These are phyloP conservation scores for Ceratitis capitata DNA, from an alignment of 1,140 invertebrate species.

Conservation along the genomic window DNA sequence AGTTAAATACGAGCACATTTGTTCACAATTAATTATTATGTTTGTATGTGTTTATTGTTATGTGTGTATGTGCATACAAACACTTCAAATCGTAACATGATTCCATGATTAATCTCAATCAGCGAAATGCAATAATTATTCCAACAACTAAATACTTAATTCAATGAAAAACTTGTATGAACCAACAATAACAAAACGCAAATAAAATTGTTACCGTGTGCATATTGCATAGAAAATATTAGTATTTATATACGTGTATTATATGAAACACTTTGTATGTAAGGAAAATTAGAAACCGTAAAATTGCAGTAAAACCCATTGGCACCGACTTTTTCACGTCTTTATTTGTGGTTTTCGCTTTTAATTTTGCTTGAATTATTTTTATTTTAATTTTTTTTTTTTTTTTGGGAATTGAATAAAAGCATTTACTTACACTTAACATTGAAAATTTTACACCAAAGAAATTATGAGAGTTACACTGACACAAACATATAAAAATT, in stretches of 20 bases:
- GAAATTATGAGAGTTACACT: too few species aligned
- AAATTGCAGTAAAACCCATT: slow-evolving; percentile 23
- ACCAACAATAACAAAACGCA: not conserved
- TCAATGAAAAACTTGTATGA: too few species aligned
- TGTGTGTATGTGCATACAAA: not conserved
- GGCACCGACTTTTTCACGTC: not conserved
- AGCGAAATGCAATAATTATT: slow-evolving; percentile 34
- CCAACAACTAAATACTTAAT: not conserved
- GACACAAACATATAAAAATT: not conserved
- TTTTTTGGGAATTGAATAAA: not conserved
- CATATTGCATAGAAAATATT: not conserved
- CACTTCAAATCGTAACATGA: not conserved
- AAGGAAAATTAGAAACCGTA: slow-evolving; percentile 29
- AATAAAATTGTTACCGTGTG: not conserved
- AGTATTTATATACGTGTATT: not conserved
- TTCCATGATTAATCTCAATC: slow-evolving; percentile 27
- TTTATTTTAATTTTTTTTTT: too few species aligned
- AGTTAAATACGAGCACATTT: not conserved
- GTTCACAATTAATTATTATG: not conserved
- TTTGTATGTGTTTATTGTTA: too few species aligned
- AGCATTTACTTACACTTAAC: not conserved
- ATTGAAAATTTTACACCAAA: not conserved
- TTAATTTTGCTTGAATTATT: too few species aligned
- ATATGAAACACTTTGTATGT: not conserved
- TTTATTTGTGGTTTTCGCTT: too few species aligned